Evolutionary conservation across 2,113 vertebrate species (phyloP).

Genomic region (Emberiza fucata): DNA sequence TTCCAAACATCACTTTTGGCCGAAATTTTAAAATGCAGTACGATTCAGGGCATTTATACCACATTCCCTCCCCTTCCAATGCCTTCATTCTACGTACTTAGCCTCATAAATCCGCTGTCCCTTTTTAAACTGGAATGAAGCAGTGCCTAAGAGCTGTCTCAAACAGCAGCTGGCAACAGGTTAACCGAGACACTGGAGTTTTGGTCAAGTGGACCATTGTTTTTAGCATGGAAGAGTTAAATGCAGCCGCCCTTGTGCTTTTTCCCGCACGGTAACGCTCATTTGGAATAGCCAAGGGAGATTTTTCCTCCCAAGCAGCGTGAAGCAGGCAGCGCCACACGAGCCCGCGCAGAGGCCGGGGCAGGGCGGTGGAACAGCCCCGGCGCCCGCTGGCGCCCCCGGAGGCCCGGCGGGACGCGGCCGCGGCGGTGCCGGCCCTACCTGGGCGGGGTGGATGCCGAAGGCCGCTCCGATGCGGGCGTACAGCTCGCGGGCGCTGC

Average conservation of each 20-base stretch:
- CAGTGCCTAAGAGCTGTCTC: neutral
- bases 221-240: neutral
- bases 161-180: neutral
- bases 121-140: neutral
- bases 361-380: neutral
- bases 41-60: neutral
- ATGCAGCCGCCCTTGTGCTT: accelerated
- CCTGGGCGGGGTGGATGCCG: conserved; percentile 79
- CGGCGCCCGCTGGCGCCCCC: neutral
- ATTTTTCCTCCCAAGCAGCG: accelerated
- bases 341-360: accelerated
- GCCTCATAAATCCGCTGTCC: neutral
- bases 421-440: conserved; percentile 47
- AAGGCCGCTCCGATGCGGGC: conserved; percentile 81
- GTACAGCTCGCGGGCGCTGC: conserved; percentile 87
- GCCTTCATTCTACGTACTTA: neutral
- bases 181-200: accelerated
- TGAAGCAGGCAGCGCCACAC: accelerated
- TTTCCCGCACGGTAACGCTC: accelerated
- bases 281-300: accelerated
- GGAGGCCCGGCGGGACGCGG: neutral
- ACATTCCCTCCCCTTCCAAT: neutral
- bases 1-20: neutral
- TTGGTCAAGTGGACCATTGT: accelerated
- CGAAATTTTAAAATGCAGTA: neutral